phyloP scores from a whole-genome alignment of 2,888 invertebrate species.

The Orthonychiurus folsomi region DNA sequence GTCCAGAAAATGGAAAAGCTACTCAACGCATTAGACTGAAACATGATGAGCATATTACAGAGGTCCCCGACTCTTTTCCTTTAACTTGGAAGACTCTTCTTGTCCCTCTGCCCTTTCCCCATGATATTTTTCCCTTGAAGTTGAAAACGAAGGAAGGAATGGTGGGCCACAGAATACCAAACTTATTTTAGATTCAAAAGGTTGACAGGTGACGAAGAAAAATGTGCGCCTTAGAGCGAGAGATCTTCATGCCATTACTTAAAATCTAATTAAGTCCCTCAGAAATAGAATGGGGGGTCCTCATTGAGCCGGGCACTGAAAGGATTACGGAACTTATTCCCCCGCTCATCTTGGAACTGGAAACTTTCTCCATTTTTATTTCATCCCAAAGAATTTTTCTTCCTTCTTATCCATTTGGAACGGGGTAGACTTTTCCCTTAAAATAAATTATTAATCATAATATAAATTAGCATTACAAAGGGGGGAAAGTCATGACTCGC shows the following conservation, averaged over 20 bases:
- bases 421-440: neutral
- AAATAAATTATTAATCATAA: neutral
- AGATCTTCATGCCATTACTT: neutral
- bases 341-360: neutral
- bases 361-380: neutral
- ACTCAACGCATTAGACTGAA: slow-evolving; percentile 16
- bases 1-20: slow-evolving; percentile 14
- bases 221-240: neutral
- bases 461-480: neutral
- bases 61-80: no score
- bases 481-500: neutral
- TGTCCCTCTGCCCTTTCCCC: no score
- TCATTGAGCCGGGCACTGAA: neutral
- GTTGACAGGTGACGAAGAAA: slow-evolving; percentile 14
- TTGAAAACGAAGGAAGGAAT: neutral
- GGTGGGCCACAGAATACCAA: neutral
- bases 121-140: neutral
- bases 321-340: no score
- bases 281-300: neutral
- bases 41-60: slow-evolving; percentile 14
- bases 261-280: neutral
- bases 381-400: neutral
- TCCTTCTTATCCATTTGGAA: neutral
- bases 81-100: no score
- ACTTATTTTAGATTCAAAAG: slow-evolving; percentile 5